Base-by-base conservation (phyloP, 2,888 invertebrate genomes). In the Gerris lacustris region DNA sequence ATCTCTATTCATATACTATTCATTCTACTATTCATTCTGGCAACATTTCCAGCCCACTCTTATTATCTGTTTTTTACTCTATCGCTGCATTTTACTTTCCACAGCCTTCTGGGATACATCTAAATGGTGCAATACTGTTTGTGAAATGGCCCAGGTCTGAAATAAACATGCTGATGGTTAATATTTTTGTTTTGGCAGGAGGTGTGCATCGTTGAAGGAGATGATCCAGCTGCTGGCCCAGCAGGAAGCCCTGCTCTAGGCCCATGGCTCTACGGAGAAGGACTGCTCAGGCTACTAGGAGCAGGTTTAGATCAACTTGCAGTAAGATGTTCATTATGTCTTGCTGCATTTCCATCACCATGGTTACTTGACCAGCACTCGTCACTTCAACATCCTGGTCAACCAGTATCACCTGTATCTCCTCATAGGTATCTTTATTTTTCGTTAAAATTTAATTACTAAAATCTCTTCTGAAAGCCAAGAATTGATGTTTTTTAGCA, bases 291-390 rank as follows among this genome's bases (percentile, higher is more conserved):
- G 67, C 63, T 73, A 45, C 71, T 73, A 44, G 71, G 72, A 69
- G 71, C 75, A 55, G 71, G 73, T 67, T 68, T 74, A 63, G 67
- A 73, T 11, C 72, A 73, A 11, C 71, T 74, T 15, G 74, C 74
- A 64, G 76, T 76, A 68, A 86, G 89, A 64, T 93, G 93, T 79
- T 87, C 90, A 69, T 89, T 92, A 15, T 93, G 93, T 80, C 87
- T 92, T 77, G 92, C 92, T 45, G 89, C 89, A 44, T 93, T 93
- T 79, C 93, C 93, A 43, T 91, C 92, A 66, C 85, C 90, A n/a
- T 92, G 92, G 91, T 84, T 92, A 55, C 82, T 93, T 69, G 92
- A 93, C 79, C 90, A 92, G 76, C 92, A 93, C 80, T 90, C 91
- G 0, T 88, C 91, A 0, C 82, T 94, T 31, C 92, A 93, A 79